A percentile compares a stretch with the other conserved stretches of the same genome.
Evolutionary conservation across 2,888 invertebrate genomes (phyloP).

Genomic region (Brenthis daphne): DNA sequence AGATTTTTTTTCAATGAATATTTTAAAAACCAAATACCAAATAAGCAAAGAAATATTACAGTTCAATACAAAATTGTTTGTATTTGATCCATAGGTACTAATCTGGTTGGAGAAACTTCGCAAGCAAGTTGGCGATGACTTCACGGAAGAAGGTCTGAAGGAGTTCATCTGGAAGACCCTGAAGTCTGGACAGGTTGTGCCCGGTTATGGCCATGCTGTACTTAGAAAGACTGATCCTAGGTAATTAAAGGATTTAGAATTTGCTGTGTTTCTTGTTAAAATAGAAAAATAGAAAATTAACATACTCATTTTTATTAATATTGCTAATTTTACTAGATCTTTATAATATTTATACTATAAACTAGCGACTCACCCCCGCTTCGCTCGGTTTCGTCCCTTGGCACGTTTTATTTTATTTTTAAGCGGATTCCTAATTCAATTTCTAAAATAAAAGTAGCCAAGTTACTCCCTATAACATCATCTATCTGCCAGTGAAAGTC

Average conservation of each 20-base stretch:
- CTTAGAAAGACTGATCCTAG: conserved; percentile 96
- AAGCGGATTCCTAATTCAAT: too few relatives aligned
- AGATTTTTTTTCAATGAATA: too few relatives aligned
- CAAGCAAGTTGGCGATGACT: conserved; percentile 91
- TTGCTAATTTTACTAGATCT: too few relatives aligned
- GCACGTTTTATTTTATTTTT: too few relatives aligned
- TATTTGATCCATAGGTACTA: conserved; percentile 83
- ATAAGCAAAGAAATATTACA: too few relatives aligned
- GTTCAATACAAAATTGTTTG: neutral
- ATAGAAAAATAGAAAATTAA: neutral
- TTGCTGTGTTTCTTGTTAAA: neutral
- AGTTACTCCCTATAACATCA: too few relatives aligned
- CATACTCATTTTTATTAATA: neutral
- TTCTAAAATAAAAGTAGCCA: too few relatives aligned
- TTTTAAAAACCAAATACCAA: too few relatives aligned
- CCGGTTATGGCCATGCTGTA: conserved; percentile 98
- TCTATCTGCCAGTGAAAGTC: too few relatives aligned
- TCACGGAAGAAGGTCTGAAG: conserved; percentile 94
- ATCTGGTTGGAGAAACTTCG: conserved; percentile 96
- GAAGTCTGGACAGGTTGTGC: conserved; percentile 97
- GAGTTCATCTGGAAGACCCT: conserved; percentile 99
- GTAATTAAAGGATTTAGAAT: conserved; percentile 44
- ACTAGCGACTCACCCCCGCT: too few relatives aligned
- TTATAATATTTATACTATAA: too few relatives aligned
- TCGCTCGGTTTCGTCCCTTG: too few relatives aligned